A percentile compares a stretch with the other conserved stretches of the same genome.
Evolutionary conservation across 2,797 vertebrate genomes (phyloP).

Genomic region (Ctenopoma kingsleyae): DNA sequence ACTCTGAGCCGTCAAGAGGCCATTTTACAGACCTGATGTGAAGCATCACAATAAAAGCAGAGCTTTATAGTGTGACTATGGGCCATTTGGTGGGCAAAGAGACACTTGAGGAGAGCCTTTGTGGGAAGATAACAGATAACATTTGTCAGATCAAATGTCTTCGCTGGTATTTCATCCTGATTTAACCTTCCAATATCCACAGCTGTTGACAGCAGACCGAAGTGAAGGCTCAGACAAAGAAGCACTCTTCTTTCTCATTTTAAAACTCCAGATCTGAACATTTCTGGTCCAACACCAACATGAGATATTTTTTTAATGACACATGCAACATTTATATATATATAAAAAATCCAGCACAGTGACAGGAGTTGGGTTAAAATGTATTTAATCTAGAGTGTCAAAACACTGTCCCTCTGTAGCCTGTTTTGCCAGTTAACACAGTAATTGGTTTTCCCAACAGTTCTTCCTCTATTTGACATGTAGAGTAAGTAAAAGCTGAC

Average conservation of each 20-base stretch:
- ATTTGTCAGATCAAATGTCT: slow-evolving; percentile 52
- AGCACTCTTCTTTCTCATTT: not conserved
- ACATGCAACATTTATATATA: slow-evolving; percentile 20
- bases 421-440: slow-evolving; percentile 11
- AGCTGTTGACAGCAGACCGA: slow-evolving; percentile 20
- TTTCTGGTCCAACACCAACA: slow-evolving; percentile 1
- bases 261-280: slow-evolving; percentile 3
- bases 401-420: slow-evolving; percentile 15
- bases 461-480: slow-evolving; percentile 42
- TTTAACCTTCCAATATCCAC: slow-evolving; percentile 20
- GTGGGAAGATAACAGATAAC: slow-evolving; percentile 39
- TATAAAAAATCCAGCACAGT: slow-evolving; percentile 5
- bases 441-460: not conserved
- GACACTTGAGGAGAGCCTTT: slow-evolving; percentile 32
- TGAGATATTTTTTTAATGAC: not conserved
- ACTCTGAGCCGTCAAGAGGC: not conserved
- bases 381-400: slow-evolving; percentile 25
- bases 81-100: slow-evolving; percentile 41
- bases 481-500: not conserved
- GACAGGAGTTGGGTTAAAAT: slow-evolving; percentile 17
- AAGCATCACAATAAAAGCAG: not conserved
- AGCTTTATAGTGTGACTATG: slow-evolving; percentile 16
- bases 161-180: slow-evolving; percentile 17
- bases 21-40: slow-evolving; percentile 49
- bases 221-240: not conserved